A percentile compares a stretch with the other conserved stretches of the same genome.
phyloP scores from a whole-genome alignment of 2,888 invertebrate genomes.

The Cheilosia vernalis region DNA sequence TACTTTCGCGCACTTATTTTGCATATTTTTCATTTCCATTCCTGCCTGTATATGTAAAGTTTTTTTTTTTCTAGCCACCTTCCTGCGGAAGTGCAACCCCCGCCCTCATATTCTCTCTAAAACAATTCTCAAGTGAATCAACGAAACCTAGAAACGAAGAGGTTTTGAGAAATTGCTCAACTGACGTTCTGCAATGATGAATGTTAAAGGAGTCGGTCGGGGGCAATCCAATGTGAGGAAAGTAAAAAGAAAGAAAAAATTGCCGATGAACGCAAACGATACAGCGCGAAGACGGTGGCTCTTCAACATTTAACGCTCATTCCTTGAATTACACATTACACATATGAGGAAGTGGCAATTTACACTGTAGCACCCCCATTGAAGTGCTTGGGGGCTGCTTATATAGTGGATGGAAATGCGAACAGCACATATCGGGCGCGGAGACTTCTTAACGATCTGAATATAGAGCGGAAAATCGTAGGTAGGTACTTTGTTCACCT shows the following conservation, averaged over 20 bases:
- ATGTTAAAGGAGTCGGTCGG: slow-evolving; percentile 13
- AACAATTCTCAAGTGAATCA: slow-evolving; percentile 13
- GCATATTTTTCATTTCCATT: slow-evolving; percentile 50
- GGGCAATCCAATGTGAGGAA: slow-evolving; percentile 24
- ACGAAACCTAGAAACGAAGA: slow-evolving; percentile 11
- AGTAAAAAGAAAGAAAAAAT: background rate
- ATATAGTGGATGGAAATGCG: slow-evolving; percentile 1
- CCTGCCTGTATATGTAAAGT: background rate
- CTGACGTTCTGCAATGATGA: slow-evolving; percentile 48
- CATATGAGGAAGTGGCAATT: slow-evolving; percentile 54
- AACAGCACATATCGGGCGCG: background rate
- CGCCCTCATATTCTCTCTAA: background rate
- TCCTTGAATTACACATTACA: slow-evolving; percentile 49
- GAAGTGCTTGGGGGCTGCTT: slow-evolving; percentile 7
- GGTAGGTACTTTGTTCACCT: slow-evolving; percentile 50
- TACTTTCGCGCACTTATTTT: slow-evolving; percentile 37
- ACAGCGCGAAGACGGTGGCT: slow-evolving; percentile 18
- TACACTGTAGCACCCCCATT: slow-evolving; percentile 39
- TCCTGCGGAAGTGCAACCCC: slow-evolving; percentile 11
- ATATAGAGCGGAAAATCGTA: slow-evolving; percentile 58
- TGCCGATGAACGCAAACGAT: background rate
- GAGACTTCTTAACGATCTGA: slow-evolving; percentile 32
- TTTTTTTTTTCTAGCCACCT: background rate
- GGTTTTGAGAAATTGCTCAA: slow-evolving; percentile 49
- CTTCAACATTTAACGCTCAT: slow-evolving; percentile 44